A percentile compares a stretch with the other conserved stretches of the same genome.
phyloP scores from a whole-genome alignment of 2,113 vertebrate genomes.

The Seriola quinqueradiata region DNA sequence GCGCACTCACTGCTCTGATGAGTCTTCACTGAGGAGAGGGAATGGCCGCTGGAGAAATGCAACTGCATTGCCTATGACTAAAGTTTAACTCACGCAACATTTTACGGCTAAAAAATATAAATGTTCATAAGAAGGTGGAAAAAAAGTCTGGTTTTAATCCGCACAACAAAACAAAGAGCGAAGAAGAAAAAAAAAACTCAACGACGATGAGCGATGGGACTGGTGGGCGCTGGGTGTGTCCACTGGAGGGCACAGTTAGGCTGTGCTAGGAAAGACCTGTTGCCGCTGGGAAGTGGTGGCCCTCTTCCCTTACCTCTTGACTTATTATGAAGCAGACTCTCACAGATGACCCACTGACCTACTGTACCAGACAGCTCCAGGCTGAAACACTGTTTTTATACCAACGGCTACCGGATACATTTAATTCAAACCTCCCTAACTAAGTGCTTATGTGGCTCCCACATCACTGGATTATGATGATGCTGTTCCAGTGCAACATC shows the following conservation, averaged over 20 bases:
- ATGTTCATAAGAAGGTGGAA: background rate
- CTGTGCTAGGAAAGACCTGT: slow-evolving; percentile 27
- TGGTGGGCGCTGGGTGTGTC: slow-evolving; percentile 23
- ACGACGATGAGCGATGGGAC: background rate
- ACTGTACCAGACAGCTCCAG: background rate
- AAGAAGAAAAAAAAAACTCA: background rate
- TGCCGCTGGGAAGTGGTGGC: background rate
- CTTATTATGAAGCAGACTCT: background rate
- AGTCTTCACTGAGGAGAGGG: slow-evolving; percentile 21
- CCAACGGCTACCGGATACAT: background rate
- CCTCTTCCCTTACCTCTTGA: background rate
- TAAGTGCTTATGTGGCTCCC: background rate
- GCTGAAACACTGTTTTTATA: background rate
- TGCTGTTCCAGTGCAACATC: background rate
- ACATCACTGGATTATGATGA: background rate
- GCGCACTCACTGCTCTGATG: slow-evolving; percentile 44
- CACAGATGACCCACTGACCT: slow-evolving; percentile 41
- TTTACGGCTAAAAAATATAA: background rate
- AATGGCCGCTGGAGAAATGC: background rate
- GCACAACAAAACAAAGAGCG: background rate
- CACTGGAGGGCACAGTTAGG: slow-evolving; percentile 67
- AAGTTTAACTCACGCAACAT: background rate
- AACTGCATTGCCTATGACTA: background rate
- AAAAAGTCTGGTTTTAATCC: background rate
- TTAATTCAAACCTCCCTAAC: background rate